Evolutionary conservation across 2,113 vertebrate species (phyloP), one percentile per base, ranked within the genome.

Genomic region (Macquaria ambigua): DNA sequence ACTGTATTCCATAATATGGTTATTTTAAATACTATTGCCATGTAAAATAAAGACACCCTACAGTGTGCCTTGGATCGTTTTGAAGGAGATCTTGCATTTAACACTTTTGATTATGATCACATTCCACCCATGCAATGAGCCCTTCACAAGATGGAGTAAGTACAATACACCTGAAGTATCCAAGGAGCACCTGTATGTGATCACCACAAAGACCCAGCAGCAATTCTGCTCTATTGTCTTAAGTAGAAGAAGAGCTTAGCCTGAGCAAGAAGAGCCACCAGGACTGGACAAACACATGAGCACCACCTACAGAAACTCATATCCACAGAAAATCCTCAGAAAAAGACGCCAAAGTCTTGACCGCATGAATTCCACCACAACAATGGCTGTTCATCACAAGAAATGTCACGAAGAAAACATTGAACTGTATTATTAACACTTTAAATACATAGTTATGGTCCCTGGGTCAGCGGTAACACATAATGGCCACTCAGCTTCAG

Each of bases 391-490:
- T 58, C 62, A 25, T 75, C 15, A 79, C 21, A 1, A 16, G 34
- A 43, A 21, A 37, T 55, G 70, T 70, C 63, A 39, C 5, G 34
- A 37, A 67, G 61, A 59, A 76, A 63, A 25, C 31, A 21, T 2
- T 53, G 20, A 64, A 83, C n/a, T 88, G n/a, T 72, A 68, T 43
- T 73, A 77, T 90, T 80, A 31, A 56, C 70, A 21, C 66, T 73
- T 90, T 87, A 82, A 71, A 67, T 43, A 31, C 11, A 16, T 77
- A 18, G 48, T 82, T 70, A 79, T 64, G 1, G 28, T 71, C 39
- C 43, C 53, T 10, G 20, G 53, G 75, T 69, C 66, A 34, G 56
- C 28, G 21, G 81, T 52, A 63, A 81, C 52, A 37, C 69, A 37
- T 77, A 63, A 88, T 73, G 77, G 34, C 59, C 63, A n/a, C 66